phyloP scores from a whole-genome alignment of 1,140 invertebrate species.

The Dryas iulia region DNA sequence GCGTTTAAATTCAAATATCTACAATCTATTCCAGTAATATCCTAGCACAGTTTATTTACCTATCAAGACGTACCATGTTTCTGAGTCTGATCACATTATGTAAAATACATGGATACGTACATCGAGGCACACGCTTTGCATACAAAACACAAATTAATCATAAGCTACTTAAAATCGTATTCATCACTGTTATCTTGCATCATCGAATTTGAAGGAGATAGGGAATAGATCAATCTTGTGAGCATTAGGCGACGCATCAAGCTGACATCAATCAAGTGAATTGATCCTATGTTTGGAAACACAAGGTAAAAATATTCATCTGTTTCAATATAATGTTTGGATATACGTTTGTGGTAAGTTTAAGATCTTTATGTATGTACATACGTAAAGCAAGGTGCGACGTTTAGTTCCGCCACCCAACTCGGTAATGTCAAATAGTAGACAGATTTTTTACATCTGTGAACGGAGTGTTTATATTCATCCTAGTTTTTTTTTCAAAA shows the following conservation, averaged over 20 bases:
- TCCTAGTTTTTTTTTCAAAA: too few species aligned
- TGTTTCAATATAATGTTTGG: not conserved
- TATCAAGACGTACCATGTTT: not conserved
- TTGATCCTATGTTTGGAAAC: slow-evolving; percentile 27
- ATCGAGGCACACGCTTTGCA: slow-evolving; percentile 3
- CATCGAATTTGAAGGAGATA: slow-evolving; percentile 33
- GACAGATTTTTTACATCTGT: too few species aligned
- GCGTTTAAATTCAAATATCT: too few species aligned
- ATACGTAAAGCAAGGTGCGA: too few species aligned
- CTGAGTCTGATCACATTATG: not conserved
- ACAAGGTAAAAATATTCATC: slow-evolving; percentile 18
- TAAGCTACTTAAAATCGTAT: slow-evolving; percentile 31
- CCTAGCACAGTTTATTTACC: not conserved
- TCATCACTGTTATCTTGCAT: slow-evolving; percentile 29
- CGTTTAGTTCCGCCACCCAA: too few species aligned
- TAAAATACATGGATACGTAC: not conserved
- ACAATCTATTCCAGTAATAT: not conserved
- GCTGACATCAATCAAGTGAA: slow-evolving; percentile 47
- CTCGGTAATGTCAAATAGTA: too few species aligned
- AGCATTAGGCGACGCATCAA: slow-evolving; percentile 45
- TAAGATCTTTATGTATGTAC: too few species aligned
- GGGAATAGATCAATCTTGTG: slow-evolving; percentile 45
- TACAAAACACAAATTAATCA: slow-evolving; percentile 20
- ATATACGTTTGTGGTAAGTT: not conserved
- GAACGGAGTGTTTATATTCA: too few species aligned